phyloP scores from a whole-genome alignment of 2,113 vertebrate species.

The Mesitornis unicolor region DNA sequence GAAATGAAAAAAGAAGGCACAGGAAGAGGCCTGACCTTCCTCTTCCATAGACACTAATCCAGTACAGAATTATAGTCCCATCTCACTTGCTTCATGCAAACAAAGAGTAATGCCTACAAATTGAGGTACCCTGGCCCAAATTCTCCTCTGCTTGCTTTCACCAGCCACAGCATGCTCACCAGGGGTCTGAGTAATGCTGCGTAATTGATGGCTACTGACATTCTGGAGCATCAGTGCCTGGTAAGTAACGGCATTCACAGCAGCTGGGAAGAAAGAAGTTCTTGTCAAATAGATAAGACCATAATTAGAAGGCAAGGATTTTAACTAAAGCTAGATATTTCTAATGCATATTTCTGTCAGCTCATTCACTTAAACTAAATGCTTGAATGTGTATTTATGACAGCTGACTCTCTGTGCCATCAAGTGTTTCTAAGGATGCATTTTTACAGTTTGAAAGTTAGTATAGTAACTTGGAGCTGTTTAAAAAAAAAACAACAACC shows the following conservation, averaged over 20 bases:
- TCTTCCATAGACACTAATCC: background rate
- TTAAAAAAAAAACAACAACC: background rate
- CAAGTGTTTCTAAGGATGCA: background rate
- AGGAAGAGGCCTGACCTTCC: background rate
- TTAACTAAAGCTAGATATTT: background rate
- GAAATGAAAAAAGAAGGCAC: background rate
- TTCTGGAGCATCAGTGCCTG: background rate
- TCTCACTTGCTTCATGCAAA: background rate
- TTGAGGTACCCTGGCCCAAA: background rate
- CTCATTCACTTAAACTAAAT: background rate
- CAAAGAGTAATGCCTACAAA: background rate
- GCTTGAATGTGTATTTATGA: background rate
- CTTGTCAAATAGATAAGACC: background rate
- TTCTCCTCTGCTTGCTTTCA: background rate
- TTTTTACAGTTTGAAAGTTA: background rate
- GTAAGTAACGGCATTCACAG: background rate
- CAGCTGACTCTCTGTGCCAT: background rate
- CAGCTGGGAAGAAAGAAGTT: background rate
- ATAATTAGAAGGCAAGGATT: background rate
- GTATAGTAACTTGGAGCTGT: background rate
- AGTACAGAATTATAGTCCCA: background rate
- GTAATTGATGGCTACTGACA: background rate
- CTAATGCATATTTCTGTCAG: background rate
- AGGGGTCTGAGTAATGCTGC: background rate
- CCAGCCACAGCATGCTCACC: rapidly evolving